Evolutionary conservation across 2,888 invertebrate species (phyloP).

Genomic region (Caenorhabditis parvicauda): DNA sequence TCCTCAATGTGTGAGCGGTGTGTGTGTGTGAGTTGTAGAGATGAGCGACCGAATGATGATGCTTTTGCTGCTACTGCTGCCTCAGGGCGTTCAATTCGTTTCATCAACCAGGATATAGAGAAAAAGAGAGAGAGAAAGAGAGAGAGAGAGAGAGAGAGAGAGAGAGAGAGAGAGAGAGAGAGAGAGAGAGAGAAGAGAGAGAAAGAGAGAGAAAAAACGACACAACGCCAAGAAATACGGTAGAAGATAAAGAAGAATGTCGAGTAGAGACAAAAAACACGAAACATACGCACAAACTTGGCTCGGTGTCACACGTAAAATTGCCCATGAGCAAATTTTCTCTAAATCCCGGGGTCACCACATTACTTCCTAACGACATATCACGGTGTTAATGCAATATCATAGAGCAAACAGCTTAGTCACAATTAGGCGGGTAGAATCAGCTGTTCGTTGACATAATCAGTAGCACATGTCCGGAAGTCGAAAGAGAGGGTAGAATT

Average conservation of each 20-base stretch:
- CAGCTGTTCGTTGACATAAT: too few relatives aligned
- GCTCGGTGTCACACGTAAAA: neutral
- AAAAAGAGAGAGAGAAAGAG: neutral
- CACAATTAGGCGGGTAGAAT: too few relatives aligned
- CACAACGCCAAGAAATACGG: neutral
- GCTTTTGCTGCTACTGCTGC: too few relatives aligned
- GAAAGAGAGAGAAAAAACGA: neutral
- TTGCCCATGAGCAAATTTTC: neutral
- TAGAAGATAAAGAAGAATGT: too few relatives aligned
- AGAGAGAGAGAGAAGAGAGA: neutral
- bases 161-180: neutral
- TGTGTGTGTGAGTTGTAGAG: constrained; percentile 9
- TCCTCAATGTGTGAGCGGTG: constrained; percentile 6
- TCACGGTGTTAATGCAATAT: too few relatives aligned
- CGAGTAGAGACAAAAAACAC: neutral
- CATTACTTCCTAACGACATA: too few relatives aligned
- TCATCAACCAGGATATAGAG: constrained; percentile 10
- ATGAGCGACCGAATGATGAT: too few relatives aligned
- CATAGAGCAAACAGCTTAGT: too few relatives aligned
- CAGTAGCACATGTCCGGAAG: too few relatives aligned
- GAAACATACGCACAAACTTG: neutral
- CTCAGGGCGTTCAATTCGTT: constrained; percentile 15
- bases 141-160: constrained; percentile 6
- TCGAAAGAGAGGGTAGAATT: too few relatives aligned
- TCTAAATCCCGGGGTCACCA: too few relatives aligned